Conservation (phyloP, 2,113 vertebrate species). For the Archocentrus centrarchus region DNA sequence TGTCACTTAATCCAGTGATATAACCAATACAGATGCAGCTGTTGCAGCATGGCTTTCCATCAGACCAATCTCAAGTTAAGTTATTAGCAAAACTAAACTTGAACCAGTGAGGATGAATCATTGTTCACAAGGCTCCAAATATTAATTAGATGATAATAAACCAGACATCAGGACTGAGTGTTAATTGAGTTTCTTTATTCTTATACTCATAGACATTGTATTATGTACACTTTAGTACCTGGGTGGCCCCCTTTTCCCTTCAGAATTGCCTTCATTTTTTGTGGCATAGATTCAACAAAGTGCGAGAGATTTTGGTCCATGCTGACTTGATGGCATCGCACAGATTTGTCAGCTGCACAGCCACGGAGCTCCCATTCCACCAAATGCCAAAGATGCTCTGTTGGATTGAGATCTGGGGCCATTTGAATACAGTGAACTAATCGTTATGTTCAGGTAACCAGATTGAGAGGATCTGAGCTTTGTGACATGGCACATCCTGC, state of each 20-base stretch:
- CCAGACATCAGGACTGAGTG: not conserved
- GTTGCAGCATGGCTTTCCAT: conserved; percentile 53
- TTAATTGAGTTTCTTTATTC: not conserved
- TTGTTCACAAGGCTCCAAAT: no score
- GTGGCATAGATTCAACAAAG: not conserved
- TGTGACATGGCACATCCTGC: no score
- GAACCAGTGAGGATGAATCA: no score
- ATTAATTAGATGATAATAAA: no score
- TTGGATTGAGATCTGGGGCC: no score
- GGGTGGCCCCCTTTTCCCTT: not conserved
- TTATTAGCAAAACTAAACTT: not conserved
- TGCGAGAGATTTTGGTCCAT: not conserved
- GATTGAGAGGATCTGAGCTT: no score
- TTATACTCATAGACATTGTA: not conserved
- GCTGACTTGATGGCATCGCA: not conserved
- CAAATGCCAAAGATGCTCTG: no score
- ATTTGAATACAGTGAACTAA: no score
- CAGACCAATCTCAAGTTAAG: not conserved
- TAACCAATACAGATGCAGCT: conserved; percentile 56
- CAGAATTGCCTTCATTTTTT: not conserved
- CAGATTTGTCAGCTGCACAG: not conserved
- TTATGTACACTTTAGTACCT: not conserved
- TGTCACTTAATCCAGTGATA: conserved; percentile 43
- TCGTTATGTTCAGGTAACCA: no score
- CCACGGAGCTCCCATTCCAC: no score